A percentile compares a stretch with the other conserved stretches of the same genome.
phyloP scores from a whole-genome alignment of 2,888 invertebrate genomes.

The Hermaeophaga mercurialis region DNA sequence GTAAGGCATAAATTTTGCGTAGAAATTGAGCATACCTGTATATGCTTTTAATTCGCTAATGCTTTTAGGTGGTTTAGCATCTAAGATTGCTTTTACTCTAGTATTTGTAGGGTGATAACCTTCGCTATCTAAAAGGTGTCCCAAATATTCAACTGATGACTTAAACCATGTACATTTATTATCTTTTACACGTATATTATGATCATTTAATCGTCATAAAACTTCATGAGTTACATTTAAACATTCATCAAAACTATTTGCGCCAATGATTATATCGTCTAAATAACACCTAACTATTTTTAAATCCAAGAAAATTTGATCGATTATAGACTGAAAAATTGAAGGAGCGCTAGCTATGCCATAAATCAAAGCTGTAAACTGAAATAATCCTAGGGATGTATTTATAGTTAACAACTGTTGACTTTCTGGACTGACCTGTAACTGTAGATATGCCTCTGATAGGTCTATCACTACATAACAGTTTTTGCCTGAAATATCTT shows the following conservation, averaged over 20 bases:
- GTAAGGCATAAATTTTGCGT: too few species aligned
- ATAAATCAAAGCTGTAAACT: not conserved
- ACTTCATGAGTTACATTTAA: slow-evolving; percentile 11
- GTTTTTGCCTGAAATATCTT: too few species aligned
- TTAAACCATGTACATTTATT: slow-evolving; percentile 14
- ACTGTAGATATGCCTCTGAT: too few species aligned
- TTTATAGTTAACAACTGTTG: not conserved
- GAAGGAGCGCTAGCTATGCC: slow-evolving; percentile 4
- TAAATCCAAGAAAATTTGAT: slow-evolving; percentile 7
- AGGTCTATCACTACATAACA: too few species aligned
- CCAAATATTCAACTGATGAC: slow-evolving; percentile 7
- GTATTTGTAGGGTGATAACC: slow-evolving; percentile 9
- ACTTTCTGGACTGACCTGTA: not conserved
- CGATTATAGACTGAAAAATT: slow-evolving; percentile 15
- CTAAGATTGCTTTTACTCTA: too few species aligned
- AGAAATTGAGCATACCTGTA: too few species aligned
- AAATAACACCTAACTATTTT: slow-evolving; percentile 10
- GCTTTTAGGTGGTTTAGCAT: too few species aligned
- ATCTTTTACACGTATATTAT: slow-evolving; percentile 3
- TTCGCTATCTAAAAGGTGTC: slow-evolving; percentile 4
- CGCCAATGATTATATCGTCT: slow-evolving; percentile 12
- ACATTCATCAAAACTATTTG: slow-evolving; percentile 5
- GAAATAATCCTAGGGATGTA: not conserved
- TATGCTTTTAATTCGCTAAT: too few species aligned
- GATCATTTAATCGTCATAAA: not conserved